phyloP scores from a whole-genome alignment of 2,888 invertebrate species.

The Drosophila mayaguana region DNA sequence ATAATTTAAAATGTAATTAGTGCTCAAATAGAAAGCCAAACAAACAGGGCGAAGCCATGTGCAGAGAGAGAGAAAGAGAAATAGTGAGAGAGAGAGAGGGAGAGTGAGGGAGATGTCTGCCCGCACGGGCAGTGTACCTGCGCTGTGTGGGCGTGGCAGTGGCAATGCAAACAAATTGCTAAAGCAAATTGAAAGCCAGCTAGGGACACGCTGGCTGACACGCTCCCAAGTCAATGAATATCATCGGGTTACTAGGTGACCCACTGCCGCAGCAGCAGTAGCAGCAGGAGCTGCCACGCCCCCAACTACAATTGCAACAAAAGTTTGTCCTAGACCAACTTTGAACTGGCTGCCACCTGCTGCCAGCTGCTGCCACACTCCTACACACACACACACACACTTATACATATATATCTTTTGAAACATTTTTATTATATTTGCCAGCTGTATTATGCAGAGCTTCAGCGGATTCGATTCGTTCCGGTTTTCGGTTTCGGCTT shows the following conservation, averaged over 20 bases:
- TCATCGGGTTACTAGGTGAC: slow-evolving; percentile 83
- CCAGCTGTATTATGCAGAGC: slow-evolving; percentile 50
- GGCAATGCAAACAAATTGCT: slow-evolving; percentile 69
- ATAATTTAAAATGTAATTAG: slow-evolving; percentile 83
- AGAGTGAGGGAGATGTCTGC: not conserved
- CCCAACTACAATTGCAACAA: slow-evolving; percentile 29
- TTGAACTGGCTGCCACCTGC: slow-evolving; percentile 41
- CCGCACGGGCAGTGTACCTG: slow-evolving; percentile 1
- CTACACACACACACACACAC: not conserved
- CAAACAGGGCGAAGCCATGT: slow-evolving; percentile 51
- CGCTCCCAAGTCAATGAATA: slow-evolving; percentile 74
- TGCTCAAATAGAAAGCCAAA: slow-evolving; percentile 81
- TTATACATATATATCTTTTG: slow-evolving; percentile 41
- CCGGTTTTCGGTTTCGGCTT: slow-evolving; percentile 29
- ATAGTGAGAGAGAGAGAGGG: not conserved
- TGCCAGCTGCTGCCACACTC: slow-evolving; percentile 5
- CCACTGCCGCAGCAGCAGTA: slow-evolving; percentile 59
- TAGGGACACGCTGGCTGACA: slow-evolving; percentile 24
- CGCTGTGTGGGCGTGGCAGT: slow-evolving; percentile 52
- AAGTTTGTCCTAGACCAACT: slow-evolving; percentile 82
- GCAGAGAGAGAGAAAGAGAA: not conserved
- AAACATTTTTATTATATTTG: slow-evolving; percentile 64
- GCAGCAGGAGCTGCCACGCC: slow-evolving; percentile 20
- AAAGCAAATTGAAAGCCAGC: slow-evolving; percentile 60
- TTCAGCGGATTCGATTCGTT: slow-evolving; percentile 50